Base-by-base conservation (phyloP, 2,797 vertebrate species). In the Octomys mimax region DNA sequence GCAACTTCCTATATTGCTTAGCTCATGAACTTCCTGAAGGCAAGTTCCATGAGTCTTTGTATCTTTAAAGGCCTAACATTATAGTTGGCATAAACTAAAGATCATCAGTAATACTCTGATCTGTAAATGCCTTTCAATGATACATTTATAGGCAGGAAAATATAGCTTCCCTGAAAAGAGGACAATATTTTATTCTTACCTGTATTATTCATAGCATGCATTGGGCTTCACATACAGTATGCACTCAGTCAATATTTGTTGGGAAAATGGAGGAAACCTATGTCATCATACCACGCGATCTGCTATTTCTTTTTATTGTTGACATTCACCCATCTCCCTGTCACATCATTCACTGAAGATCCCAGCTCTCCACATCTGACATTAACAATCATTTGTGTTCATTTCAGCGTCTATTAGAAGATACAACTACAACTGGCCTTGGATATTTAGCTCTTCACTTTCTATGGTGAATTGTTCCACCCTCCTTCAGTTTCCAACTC, bases 101-200 rank as follows among this genome's bases (percentile, higher is more conserved):
- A 85, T 79, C 21, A 91, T 71, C 73, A 61, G 62, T 89, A 79
- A 83, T 57, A 57, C 13, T 94, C 85, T 62, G 57, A 62, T 85
- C 62, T 86, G 46, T 68, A 92, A 82, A 64, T 83, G 78, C 6
- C 61, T 86, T 92, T 92, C 26, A 68, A 24, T 91, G 57, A 92
- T 95, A 85, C 10, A 89, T 73, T 68, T 90, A 83, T n/a, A 96
- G 49, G 31, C 71, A 95, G n/a, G 61, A 80, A 73, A 83, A 62
- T 57, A 24, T 54, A 84, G 90, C 7, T n/a, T 87, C 68, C 16
- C 79, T 54, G 9, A 62, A 89, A 59, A 91, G 61, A 24, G 54
- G 36, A 68, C 42, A 85, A 21, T 81, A 81, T 59, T 95, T 94
- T 93, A 64, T 31, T 54, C 6, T 62, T 85, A 89, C 81, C 91